Base-by-base conservation (phyloP, 2,888 invertebrate species). In the Brachyptera risi region DNA sequence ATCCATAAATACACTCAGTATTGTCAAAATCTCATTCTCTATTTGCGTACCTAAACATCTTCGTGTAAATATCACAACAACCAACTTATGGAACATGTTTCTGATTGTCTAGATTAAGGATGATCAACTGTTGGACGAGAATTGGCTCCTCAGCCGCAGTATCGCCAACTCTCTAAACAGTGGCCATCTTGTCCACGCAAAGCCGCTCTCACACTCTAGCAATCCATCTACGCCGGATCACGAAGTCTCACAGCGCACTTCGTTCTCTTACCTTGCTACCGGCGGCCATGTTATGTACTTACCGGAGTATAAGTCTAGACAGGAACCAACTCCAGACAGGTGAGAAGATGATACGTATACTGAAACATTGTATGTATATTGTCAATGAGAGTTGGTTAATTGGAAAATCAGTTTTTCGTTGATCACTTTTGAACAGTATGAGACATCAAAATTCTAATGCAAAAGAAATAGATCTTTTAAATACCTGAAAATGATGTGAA, bases 81-180 rank as follows among this genome's bases (percentile, higher is more conserved):
- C n/a, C n/a, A n/a, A n/a, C n/a, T n/a, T n/a, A n/a, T n/a, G n/a
- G n/a, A n/a, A n/a, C n/a, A n/a, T n/a, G n/a, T n/a, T n/a, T n/a
- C n/a, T n/a, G n/a, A n/a, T n/a, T n/a, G n/a, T n/a, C n/a, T 77
- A 68, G 38, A 23, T 17, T 17, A 27, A 37, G 35, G 54, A 54
- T 13, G 64, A 68, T 1, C 71, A 71, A 42, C 66, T 70, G 13
- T 69, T 78, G 37, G 84, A 83, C 69, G 83, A 80, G 57, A 91
- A 92, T 73, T 92, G 92, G 92, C 83, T 91, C 68, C 74, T 92
- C 31, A 89, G 90, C 61, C 84, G 88, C 68, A 90, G 90, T 13
- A 87, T 88, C 1, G 90, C 90, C 1, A 90, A 86, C 72, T 89
- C 89, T 0, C 73, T 90, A 68, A 79, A 63, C 67, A 78, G 67